Evolutionary conservation across 2,113 vertebrate species (phyloP), one percentile per base, ranked within the genome.

Genomic region (Corapipo altera): DNA sequence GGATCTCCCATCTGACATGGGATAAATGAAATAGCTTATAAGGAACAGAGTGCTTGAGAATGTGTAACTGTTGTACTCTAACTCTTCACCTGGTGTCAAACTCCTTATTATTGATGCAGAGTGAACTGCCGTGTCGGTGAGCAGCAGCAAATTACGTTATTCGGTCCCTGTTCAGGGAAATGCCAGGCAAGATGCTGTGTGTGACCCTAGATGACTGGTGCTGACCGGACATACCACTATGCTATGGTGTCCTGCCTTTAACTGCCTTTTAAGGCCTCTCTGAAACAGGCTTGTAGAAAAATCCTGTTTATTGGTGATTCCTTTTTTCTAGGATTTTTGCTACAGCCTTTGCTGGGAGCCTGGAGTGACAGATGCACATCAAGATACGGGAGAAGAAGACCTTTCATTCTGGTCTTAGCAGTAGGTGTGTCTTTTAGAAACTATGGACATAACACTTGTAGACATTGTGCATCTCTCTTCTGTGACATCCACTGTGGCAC

Each of bases 361-460:
- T 99, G 99, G 99, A 99, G 99, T 96, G 99, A 99, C 96, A 98
- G 98, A 43, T 99, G 99, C 86, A 98, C 98, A 30, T 99, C 99
- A 67, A 98, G 98, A 62, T 99, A 99, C 26, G 99, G 99, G 44
- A 98, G 99, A 80, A 98, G 99, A 75, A 98, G 99, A 87, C 99
- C 99, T 58, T 99, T 99, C 97, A 99, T 99, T 97, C 98, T 99
- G 91, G 99, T 99, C 73, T 97, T 99, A 96, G 98, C 99, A 61
- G 98, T 99, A 96, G 99, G 99, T 99, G 94, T 91, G 97, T 97
- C n/a, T 89, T 95, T 70, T 77, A 65, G 71, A 94, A 96, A 84
- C 5, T 12, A 39, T 14, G 62, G 67, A 27, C 32, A 16, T 84
- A 79, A 58, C 6, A 22, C 37, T 44, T 86, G 22, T 41, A 57